phyloP scores from a whole-genome alignment of 2,797 vertebrate genomes.

The Pteronotus mesoamericanus region DNA sequence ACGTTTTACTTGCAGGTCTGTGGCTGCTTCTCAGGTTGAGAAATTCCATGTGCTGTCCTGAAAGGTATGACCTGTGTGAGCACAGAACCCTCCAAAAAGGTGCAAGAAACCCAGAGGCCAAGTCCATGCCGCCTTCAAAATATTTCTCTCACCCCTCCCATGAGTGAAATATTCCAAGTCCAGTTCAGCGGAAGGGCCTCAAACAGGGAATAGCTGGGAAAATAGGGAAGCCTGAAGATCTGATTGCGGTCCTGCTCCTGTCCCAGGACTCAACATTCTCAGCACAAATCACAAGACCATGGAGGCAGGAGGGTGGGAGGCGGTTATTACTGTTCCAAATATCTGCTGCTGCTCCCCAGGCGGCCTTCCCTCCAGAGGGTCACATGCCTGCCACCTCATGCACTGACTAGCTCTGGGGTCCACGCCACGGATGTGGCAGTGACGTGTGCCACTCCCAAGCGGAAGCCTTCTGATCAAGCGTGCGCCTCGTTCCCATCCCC shows the following conservation, averaged over 20 bases:
- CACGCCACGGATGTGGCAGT: neutral
- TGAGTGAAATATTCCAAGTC: neutral
- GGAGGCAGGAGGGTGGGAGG: neutral
- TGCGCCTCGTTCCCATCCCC: too few relatives aligned
- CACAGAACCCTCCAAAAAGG: neutral
- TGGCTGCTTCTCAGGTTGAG: neutral
- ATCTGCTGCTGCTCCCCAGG: neutral
- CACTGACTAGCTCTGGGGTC: neutral
- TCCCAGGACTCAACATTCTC: neutral
- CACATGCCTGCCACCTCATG: neutral
- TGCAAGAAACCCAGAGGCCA: neutral
- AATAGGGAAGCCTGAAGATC: neutral
- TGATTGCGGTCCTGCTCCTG: neutral
- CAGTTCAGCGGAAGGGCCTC: neutral
- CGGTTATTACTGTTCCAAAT: fast-evolving
- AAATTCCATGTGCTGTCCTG: neutral
- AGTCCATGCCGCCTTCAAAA: neutral
- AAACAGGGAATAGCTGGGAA: neutral
- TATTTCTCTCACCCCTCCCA: neutral
- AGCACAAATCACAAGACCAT: neutral
- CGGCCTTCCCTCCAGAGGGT: neutral
- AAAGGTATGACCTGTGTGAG: neutral
- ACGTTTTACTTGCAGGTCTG: neutral
- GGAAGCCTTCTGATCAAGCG: neutral
- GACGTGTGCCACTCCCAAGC: fast-evolving